A percentile compares a stretch with the other conserved stretches of the same genome.
phyloP scores from a whole-genome alignment of 2,888 invertebrate genomes.

The Syritta pipiens region DNA sequence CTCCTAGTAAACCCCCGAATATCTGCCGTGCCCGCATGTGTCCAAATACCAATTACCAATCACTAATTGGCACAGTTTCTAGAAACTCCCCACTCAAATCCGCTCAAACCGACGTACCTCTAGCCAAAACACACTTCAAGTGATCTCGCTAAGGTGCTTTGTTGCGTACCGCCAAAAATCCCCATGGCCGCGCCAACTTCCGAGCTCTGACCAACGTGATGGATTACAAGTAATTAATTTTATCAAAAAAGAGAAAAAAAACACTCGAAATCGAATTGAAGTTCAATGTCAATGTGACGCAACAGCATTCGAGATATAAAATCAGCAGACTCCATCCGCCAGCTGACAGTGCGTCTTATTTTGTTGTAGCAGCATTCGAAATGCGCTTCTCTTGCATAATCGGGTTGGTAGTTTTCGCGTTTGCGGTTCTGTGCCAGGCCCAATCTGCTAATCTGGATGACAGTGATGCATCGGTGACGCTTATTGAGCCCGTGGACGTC shows the following conservation, averaged over 20 bases:
- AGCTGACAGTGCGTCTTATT: conserved; percentile 13
- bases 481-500: conserved; percentile 8
- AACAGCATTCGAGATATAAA: conserved; percentile 22
- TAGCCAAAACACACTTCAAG: not conserved
- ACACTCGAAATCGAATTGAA: conserved; percentile 6
- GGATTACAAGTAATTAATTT: not conserved
- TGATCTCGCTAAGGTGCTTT: not conserved
- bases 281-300: conserved; percentile 17
- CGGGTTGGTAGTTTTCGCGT: conserved; percentile 4
- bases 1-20: too few relatives aligned
- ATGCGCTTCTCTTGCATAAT: conserved; percentile 13
- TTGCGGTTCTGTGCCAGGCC: too few relatives aligned
- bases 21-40: too few relatives aligned
- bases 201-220: conserved; percentile 3
- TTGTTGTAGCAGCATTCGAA: not conserved
- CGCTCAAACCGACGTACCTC: too few relatives aligned
- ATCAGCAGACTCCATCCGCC: not conserved
- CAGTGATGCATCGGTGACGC: not conserved
- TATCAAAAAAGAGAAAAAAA: not conserved
- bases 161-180: not conserved
- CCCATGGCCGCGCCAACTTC: conserved; percentile 24
- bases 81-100: too few relatives aligned
- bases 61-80: too few relatives aligned
- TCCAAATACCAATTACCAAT: too few relatives aligned
- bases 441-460: too few relatives aligned